Base-by-base conservation (phyloP, 2,888 invertebrate species). In the Chymomyza amoena region DNA sequence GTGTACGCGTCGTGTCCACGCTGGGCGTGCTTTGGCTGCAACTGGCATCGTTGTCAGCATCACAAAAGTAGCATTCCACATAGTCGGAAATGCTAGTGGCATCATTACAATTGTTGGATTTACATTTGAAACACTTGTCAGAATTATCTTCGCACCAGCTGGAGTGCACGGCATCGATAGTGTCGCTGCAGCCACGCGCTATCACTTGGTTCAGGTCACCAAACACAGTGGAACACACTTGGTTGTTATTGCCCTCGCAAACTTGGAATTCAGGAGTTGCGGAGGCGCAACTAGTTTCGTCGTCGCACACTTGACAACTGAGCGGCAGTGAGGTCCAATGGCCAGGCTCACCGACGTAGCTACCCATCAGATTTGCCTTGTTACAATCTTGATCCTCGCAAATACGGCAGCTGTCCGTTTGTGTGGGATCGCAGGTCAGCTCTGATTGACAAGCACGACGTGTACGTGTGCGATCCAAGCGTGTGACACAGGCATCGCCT, bases 241-340 rank as follows among this genome's bases (percentile, higher is more conserved):
- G 90, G 7, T 82, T 72, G 69, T 89, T 87, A 59, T 91, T 89
- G 25, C 76, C 76, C 66, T 75, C 74, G 50, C 90, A 91, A 9
- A 66, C 76, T n/a, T 20, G 50, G 1, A 9, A 15, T 5, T 10
- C 7, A 6, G 25, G 13, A 3, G 57, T 15, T 73, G 0, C 72
- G 0, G 20, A 61, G 4, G 70, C 74, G 36, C 91, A 90, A 0
- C 79, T 85, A 15, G 62, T 70, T 0, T 63, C 66, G 5, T 79
- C 87, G 0, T 71, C 50, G 66, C 91, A 91, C 0, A 61, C 72
- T 3, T 79, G 76, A 5, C 91, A 91, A 45, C 73, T 85, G 1
- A 91, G 76, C 0, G 91, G 91, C 60, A 91, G 66, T 32, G 79
- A 88, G 68, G 90, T 90, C 91, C 91, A 91, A 70, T 79, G 82